A percentile compares a stretch with the other conserved stretches of the same genome.
These are phyloP conservation scores for Pogonomyrmex barbatus DNA, from an alignment of 1,140 invertebrate species.

Conservation along the genomic window DNA sequence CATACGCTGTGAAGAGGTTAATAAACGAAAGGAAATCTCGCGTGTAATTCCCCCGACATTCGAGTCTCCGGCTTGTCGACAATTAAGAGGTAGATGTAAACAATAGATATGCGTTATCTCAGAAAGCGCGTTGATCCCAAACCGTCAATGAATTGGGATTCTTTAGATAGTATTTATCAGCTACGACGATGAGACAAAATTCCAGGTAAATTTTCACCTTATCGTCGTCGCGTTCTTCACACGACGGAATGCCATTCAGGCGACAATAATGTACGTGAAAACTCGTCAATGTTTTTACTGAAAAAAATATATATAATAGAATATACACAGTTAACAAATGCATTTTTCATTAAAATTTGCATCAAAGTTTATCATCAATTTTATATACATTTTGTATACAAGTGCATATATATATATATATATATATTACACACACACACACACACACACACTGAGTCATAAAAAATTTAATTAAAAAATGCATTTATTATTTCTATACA, in stretches of 20 bases:
- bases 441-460: no score
- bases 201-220: conserved; percentile 44
- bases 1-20: no score
- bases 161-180: conserved; percentile 30
- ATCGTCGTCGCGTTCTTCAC: conserved; percentile 9
- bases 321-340: not conserved
- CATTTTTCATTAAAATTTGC: not conserved
- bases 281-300: conserved; percentile 11
- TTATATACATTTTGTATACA: no score
- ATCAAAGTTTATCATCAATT: no score
- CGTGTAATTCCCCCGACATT: not conserved
- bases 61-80: not conserved
- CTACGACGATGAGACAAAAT: not conserved
- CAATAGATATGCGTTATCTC: conserved; percentile 26
- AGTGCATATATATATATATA: no score
- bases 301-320: not conserved
- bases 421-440: no score
- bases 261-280: not conserved
- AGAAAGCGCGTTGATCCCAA: not conserved
- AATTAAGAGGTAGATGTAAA: conserved; percentile 12
- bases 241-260: not conserved
- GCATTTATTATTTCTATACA: no score
- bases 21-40: no score
- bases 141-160: not conserved
- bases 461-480: no score